phyloP scores from a whole-genome alignment of 2,888 invertebrate species.

The Mesoligia furuncula region DNA sequence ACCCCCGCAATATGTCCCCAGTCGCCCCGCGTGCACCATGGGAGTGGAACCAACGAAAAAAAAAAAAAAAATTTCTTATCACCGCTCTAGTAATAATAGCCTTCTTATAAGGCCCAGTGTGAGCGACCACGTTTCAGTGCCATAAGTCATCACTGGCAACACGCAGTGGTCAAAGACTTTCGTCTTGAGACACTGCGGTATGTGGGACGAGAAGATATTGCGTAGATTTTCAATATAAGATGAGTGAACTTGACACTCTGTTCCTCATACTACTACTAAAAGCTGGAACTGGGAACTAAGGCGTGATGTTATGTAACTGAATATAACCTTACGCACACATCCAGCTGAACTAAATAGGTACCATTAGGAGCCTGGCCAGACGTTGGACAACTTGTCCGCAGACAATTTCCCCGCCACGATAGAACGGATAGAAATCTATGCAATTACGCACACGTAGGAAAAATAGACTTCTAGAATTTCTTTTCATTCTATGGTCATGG shows the following conservation, averaged over 20 bases:
- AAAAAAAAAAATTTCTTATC: too few relatives aligned
- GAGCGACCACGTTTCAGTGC: too few relatives aligned
- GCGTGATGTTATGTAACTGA: not conserved
- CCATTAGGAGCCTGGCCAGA: not conserved
- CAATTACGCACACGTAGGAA: not conserved
- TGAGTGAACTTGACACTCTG: not conserved
- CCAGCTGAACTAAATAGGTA: too few relatives aligned
- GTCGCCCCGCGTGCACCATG: too few relatives aligned
- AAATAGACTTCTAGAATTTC: not conserved
- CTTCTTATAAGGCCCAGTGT: too few relatives aligned
- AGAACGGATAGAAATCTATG: not conserved
- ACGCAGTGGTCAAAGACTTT: too few relatives aligned
- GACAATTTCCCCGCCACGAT: not conserved
- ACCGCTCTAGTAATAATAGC: too few relatives aligned
- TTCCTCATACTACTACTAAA: not conserved
- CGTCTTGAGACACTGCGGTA: too few relatives aligned
- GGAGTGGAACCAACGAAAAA: too few relatives aligned
- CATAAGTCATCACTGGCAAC: too few relatives aligned
- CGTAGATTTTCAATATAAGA: not conserved
- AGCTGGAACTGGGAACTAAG: not conserved
- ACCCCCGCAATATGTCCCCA: too few relatives aligned
- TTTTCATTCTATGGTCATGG: not conserved
- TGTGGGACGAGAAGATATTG: too few relatives aligned
- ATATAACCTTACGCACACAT: not conserved
- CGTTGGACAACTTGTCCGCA: not conserved